phyloP scores from a whole-genome alignment of 2,797 vertebrate genomes.

The Meriones psammophilus region DNA sequence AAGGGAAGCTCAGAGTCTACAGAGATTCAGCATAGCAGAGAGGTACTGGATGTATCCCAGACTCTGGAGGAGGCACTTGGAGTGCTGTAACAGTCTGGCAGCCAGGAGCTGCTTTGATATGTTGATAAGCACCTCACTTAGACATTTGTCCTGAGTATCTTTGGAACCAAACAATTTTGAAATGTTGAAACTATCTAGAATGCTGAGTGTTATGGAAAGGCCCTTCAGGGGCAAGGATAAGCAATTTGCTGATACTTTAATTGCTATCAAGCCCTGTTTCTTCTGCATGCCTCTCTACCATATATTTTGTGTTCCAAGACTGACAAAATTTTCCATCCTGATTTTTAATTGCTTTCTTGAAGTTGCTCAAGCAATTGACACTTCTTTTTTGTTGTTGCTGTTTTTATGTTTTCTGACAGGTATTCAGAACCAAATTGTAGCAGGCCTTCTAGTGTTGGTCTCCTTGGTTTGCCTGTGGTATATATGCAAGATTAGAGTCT shows the following conservation, averaged over 20 bases:
- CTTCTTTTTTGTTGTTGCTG: not conserved
- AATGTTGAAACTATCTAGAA: not conserved
- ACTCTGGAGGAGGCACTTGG: not conserved
- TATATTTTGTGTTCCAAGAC: not conserved
- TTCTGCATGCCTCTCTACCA: not conserved
- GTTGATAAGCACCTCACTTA: not conserved
- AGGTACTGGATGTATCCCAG: not conserved
- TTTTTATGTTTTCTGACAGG: not conserved
- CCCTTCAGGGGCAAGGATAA: not conserved
- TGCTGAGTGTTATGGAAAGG: not conserved
- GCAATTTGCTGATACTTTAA: not conserved
- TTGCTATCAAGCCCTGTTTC: not conserved
- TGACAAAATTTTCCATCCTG: not conserved
- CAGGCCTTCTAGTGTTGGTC: too few species aligned
- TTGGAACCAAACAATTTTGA: not conserved
- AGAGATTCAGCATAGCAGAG: not conserved
- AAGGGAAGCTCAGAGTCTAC: not conserved
- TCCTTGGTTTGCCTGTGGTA: too few species aligned
- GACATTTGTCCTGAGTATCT: not conserved
- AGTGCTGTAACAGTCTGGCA: not conserved
- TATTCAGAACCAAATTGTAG: not conserved
- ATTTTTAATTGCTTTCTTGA: not conserved
- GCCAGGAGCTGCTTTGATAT: not conserved
- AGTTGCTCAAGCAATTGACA: not conserved
- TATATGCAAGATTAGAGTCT: too few species aligned